Evolutionary conservation across 2,888 invertebrate genomes (phyloP), one percentile per base, ranked within the genome.

Genomic region (Ferdinandea cuprea): DNA sequence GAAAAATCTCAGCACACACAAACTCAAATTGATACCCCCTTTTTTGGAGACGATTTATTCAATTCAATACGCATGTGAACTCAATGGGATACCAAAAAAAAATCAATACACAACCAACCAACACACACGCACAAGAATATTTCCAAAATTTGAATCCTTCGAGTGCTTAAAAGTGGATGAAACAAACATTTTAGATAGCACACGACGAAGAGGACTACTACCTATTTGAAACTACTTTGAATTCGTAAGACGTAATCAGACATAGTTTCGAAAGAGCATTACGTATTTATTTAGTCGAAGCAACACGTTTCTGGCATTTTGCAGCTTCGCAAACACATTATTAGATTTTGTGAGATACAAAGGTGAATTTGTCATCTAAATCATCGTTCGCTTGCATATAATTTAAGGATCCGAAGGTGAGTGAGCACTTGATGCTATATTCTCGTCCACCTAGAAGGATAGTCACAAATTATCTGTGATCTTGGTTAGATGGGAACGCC

Each of bases 311-410:
- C n/a, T n/a, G n/a, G n/a, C n/a, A n/a, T n/a, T n/a, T n/a, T n/a
- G n/a, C n/a, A n/a, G n/a, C n/a, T n/a, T n/a, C 56, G 72, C 77
- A 77, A 77, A 72, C 77, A 77, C 72, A 77, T 77, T 72, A 77
- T 77, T 77, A 77, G 76, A 71, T 77, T 69, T 48, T 63, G 56
- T 63, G 77, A 61, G n/a, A n/a, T n/a, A n/a, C 61, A 61, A 69
- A 77, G 76, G 76, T 77, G 56, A 71, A 63, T 77, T 63, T 77
- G 61, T 61, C 61, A 63, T 56, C n/a, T n/a, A n/a, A n/a, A n/a
- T n/a, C n/a, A n/a, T n/a, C n/a, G n/a, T n/a, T n/a, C n/a, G n/a
- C n/a, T n/a, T n/a, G n/a, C n/a, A n/a, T n/a, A n/a, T n/a, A n/a
- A n/a, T n/a, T n/a, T n/a, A n/a, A n/a, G n/a, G n/a, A n/a, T n/a